These are phyloP conservation scores for Columbina picui DNA, from an alignment of 2,113 vertebrate genomes.

Conservation along the genomic window DNA sequence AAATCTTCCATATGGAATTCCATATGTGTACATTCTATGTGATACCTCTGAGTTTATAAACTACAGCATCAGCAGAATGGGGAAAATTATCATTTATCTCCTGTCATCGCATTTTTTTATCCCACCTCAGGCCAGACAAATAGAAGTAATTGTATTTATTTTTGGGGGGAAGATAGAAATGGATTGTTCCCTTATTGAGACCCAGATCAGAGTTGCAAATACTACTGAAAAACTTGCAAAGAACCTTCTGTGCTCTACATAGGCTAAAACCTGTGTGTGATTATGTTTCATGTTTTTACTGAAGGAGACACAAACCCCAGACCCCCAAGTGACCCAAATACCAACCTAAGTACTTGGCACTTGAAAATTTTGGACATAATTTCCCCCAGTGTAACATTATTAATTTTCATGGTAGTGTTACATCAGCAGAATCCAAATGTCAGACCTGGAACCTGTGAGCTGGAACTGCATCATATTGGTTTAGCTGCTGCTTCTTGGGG, in stretches of 20 bases:
- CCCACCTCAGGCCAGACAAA: neutral
- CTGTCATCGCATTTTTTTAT: neutral
- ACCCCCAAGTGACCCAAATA: neutral
- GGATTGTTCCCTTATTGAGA: neutral
- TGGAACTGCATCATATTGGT: neutral
- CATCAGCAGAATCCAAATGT: neutral
- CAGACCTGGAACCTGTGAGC: neutral
- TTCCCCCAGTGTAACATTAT: neutral
- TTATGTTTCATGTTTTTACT: neutral
- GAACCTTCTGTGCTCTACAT: neutral
- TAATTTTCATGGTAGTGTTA: neutral
- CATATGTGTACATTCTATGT: neutral
- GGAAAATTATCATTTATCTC: neutral
- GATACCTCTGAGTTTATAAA: neutral
- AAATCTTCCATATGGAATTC: neutral
- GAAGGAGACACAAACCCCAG: neutral
- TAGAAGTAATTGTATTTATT: neutral
- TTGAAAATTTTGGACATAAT: neutral
- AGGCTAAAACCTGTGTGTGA: neutral
- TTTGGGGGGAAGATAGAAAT: neutral
- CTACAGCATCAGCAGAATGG: neutral
- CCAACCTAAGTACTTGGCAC: neutral
- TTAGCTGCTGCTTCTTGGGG: neutral
- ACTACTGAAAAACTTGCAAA: neutral
- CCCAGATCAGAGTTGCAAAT: neutral